Base-by-base conservation (phyloP, 2,888 invertebrate species). In the Coecobrya sp. region DNA sequence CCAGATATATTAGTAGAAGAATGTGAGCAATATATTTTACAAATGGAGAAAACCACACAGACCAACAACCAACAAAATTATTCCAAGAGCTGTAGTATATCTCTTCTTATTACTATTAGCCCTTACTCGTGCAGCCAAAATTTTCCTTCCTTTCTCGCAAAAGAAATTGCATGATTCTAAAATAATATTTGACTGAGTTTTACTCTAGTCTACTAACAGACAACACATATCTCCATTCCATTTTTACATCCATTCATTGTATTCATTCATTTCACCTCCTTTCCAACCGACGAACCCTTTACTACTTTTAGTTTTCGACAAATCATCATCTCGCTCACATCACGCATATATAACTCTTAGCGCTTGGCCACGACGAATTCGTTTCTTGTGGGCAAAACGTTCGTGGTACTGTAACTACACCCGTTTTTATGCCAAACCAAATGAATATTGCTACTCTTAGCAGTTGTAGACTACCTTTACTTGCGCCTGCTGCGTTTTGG, bases 101-200 rank as follows among this genome's bases (percentile, higher is more conserved):
- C 79, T 62, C 88, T 45, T 76, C 25, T 52, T 19, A 45, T 11
- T 22, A 8, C 7, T 45, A 1, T n/a, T n/a, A n/a, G n/a, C n/a
- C n/a, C n/a, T 42, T 76, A 22, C 22, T 49, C 25, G 30, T 49
- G 76, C 25, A 49, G 49, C 76, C 76, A 76, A 84, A 82, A 84
- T 76, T 62, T 59, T 68, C 27, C 45, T 84, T 86, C 49, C 76
- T 73, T 90, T 76, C 68, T 81, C 16, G 22, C 30, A 42, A 5
- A 89, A 84, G 59, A 84, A 89, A 82, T 82, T 62, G 55, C 89
- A 49, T 49, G 85, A 90, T 90, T 84, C 76, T 84, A 90, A 82
- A 89, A 84, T 89, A 73, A 68, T 42, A 84, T 89, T 89, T 84
- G 85, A 90, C 79, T 86, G 27, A 62, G 85, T 89, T 89, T 25